phyloP scores from a whole-genome alignment of 2,888 invertebrate species.

The Pachliopta kotzebuea region DNA sequence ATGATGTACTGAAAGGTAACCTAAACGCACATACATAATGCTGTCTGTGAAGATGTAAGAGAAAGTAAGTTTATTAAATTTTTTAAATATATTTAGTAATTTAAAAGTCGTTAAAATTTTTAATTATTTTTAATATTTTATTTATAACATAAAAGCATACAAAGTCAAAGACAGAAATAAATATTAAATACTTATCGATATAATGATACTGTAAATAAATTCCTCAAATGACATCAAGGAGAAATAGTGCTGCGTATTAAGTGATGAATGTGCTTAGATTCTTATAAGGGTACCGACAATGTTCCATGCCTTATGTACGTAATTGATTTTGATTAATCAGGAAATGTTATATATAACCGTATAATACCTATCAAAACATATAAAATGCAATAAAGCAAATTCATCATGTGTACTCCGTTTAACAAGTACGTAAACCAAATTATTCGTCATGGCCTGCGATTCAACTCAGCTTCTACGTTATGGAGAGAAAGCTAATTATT shows the following conservation, averaged over 20 bases:
- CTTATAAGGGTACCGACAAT: constrained; percentile 1
- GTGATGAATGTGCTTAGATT: constrained; percentile 7
- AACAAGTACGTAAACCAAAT: constrained; percentile 38
- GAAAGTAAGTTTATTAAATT: no score
- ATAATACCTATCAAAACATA: background rate
- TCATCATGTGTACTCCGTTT: background rate
- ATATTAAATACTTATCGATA: background rate
- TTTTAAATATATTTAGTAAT: no score
- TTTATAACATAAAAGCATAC: background rate
- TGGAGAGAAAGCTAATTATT: constrained; percentile 62
- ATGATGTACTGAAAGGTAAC: no score
- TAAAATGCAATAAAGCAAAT: background rate
- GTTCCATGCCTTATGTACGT: constrained; percentile 7
- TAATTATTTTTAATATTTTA: no score
- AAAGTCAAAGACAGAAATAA: background rate
- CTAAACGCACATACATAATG: no score
- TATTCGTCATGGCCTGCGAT: constrained; percentile 62
- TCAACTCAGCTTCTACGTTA: constrained; percentile 55
- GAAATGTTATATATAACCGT: constrained; percentile 10
- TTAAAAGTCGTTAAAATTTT: no score
- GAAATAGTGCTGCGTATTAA: background rate
- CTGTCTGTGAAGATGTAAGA: no score
- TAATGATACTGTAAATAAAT: constrained; percentile 6
- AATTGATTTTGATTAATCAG: constrained; percentile 17
- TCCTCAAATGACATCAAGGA: background rate